Evolutionary conservation across 2,797 vertebrate genomes (phyloP).

Genomic region (Pangasius macronema): DNA sequence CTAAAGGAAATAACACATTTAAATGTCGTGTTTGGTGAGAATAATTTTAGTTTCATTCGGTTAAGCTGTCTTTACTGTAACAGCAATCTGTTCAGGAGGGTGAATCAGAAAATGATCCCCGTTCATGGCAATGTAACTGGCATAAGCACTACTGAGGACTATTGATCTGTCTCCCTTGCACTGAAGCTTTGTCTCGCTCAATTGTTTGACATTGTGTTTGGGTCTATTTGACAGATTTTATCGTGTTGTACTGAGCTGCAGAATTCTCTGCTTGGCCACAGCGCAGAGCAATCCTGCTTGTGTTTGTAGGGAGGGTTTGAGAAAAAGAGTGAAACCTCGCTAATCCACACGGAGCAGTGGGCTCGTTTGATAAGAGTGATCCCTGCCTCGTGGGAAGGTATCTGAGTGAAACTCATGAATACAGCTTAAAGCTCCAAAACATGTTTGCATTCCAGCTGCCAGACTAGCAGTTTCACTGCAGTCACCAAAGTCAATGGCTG

Average conservation of each 20-base stretch:
- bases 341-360: constrained; percentile 52
- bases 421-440: constrained; percentile 60
- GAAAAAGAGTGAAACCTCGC: constrained; percentile 42
- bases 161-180: constrained; percentile 5
- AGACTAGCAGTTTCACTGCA: constrained; percentile 42
- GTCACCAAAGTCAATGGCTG: not conserved
- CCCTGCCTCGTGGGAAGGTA: constrained; percentile 55
- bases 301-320: constrained; percentile 42
- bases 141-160: constrained; percentile 15
- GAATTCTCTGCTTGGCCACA: constrained; percentile 31
- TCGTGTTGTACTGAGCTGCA: constrained; percentile 50
- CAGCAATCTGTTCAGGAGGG: not conserved
- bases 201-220: constrained; percentile 24
- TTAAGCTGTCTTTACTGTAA: constrained; percentile 15
- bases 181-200: constrained; percentile 15
- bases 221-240: constrained; percentile 43
- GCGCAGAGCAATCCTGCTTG: constrained; percentile 19
- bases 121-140: constrained; percentile 19
- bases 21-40: not conserved
- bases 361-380: constrained; percentile 63
- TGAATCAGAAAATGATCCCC: constrained; percentile 9
- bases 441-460: constrained; percentile 57
- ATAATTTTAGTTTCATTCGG: not conserved
- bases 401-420: constrained; percentile 64
- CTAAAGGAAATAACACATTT: constrained; percentile 13